Conservation (phyloP, 1,140 invertebrate genomes). For the Megalopta genalis region DNA sequence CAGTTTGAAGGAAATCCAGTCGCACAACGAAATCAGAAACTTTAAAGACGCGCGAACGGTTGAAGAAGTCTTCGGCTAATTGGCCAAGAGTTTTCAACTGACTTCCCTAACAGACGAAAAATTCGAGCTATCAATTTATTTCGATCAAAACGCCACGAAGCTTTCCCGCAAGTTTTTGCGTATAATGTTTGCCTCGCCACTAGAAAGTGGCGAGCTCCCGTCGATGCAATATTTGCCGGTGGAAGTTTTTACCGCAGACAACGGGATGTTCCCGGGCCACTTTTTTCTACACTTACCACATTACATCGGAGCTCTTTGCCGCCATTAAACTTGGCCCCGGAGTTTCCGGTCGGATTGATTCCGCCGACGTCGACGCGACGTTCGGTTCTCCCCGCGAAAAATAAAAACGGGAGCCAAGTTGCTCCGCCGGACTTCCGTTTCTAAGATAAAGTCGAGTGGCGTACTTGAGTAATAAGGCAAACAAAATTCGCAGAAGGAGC, state of each 20-base stretch:
- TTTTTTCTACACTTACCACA: not conserved
- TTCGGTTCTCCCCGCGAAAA: not conserved
- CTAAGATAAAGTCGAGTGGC: not conserved
- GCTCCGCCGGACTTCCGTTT: not conserved
- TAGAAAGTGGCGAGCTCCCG: too few species aligned
- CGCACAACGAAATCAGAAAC: too few species aligned
- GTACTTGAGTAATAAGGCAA: constrained; percentile 14
- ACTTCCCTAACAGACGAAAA: too few species aligned
- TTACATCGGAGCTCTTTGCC: not conserved
- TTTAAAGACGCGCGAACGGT: too few species aligned
- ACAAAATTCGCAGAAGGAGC: not conserved
- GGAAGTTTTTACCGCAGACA: not conserved
- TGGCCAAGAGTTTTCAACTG: too few species aligned
- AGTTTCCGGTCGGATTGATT: constrained; percentile 18
- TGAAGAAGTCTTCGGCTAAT: too few species aligned
- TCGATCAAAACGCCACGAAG: too few species aligned
- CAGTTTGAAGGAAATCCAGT: not conserved
- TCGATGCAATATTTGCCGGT: too few species aligned
- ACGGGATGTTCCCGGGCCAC: not conserved
- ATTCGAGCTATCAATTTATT: too few species aligned
- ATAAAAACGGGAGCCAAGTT: constrained; percentile 9
- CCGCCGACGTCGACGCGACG: not conserved
- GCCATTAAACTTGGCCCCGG: not conserved
- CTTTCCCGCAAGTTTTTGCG: too few species aligned
- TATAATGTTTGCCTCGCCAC: too few species aligned